Conservation (phyloP, 2,797 vertebrate genomes). For the Poecilia picta region DNA sequence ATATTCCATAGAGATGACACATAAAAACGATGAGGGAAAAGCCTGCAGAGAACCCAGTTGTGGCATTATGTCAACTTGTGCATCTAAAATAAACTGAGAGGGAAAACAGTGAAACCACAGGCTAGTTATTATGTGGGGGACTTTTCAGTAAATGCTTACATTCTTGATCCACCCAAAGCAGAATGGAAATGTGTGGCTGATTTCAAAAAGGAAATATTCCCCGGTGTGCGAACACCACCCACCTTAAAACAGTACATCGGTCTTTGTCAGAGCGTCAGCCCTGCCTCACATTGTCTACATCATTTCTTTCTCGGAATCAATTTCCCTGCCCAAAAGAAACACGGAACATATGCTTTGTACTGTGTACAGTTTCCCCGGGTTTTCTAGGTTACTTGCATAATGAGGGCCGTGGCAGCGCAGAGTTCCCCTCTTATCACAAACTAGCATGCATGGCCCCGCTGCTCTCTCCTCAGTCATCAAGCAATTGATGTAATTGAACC, state of each 20-base stretch:
- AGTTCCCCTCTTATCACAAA: conserved; percentile 96
- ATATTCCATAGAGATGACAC: neutral
- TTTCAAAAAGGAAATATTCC: conserved; percentile 59
- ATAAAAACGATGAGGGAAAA: conserved; percentile 4
- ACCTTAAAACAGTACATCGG: conserved; percentile 54
- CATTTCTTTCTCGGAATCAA: conserved; percentile 75
- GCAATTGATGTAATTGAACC: conserved; percentile 95
- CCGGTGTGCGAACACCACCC: conserved; percentile 47
- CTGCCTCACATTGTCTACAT: conserved; percentile 58
- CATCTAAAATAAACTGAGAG: conserved; percentile 64
- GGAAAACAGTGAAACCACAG: conserved; percentile 62
- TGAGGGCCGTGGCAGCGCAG: conserved; percentile 83
- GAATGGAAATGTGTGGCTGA: conserved; percentile 47
- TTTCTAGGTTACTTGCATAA: conserved; percentile 81
- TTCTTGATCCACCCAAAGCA: conserved; percentile 48
- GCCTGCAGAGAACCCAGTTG: conserved; percentile 21
- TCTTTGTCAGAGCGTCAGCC: conserved; percentile 64
- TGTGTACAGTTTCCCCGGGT: conserved; percentile 74
- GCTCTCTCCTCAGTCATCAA: conserved; percentile 93
- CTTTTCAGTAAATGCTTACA: conserved; percentile 49
- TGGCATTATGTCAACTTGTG: conserved; percentile 61
- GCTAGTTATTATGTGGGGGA: conserved; percentile 62
- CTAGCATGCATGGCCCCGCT: conserved; percentile 94
- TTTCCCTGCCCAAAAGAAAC: conserved; percentile 73
- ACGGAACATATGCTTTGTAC: conserved; percentile 87